phyloP scores from a whole-genome alignment of 2,113 vertebrate genomes.

The Pedetes capensis region DNA sequence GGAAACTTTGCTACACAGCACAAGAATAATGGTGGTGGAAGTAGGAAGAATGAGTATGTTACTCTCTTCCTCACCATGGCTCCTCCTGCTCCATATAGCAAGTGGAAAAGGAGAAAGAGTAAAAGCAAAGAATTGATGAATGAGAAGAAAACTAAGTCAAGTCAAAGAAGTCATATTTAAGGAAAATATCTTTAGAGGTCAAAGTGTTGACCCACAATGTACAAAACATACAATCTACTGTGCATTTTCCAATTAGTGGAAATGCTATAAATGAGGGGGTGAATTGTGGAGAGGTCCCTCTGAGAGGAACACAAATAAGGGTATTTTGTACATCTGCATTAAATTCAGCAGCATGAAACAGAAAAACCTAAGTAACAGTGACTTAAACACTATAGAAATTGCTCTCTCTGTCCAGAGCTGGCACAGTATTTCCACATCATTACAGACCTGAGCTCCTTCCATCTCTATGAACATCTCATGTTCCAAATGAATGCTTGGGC shows the following conservation, averaged over 20 bases:
- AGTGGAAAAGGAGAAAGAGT: neutral
- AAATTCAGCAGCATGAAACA: neutral
- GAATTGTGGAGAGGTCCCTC: neutral
- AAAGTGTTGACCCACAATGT: neutral
- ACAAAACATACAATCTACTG: neutral
- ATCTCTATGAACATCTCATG: neutral
- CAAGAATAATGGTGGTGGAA: neutral
- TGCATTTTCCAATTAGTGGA: neutral
- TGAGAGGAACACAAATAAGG: neutral
- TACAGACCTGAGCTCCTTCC: neutral
- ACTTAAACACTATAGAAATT: neutral
- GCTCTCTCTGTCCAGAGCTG: neutral
- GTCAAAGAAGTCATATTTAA: neutral
- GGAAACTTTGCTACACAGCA: neutral
- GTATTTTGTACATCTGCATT: neutral
- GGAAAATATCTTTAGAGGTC: neutral
- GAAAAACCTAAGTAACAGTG: neutral
- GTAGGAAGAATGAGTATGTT: neutral
- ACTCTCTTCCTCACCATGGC: neutral
- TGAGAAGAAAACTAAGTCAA: conserved; percentile 9
- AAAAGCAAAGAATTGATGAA: neutral
- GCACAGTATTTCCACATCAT: neutral
- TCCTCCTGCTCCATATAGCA: neutral
- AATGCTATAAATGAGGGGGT: neutral
- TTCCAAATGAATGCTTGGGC: neutral